Percentiles rank a stretch among this genome's conserved stretches.
These are phyloP conservation scores for Hylyphantes graminicola DNA, from an alignment of 1,140 invertebrate species.

Conservation along the genomic window DNA sequence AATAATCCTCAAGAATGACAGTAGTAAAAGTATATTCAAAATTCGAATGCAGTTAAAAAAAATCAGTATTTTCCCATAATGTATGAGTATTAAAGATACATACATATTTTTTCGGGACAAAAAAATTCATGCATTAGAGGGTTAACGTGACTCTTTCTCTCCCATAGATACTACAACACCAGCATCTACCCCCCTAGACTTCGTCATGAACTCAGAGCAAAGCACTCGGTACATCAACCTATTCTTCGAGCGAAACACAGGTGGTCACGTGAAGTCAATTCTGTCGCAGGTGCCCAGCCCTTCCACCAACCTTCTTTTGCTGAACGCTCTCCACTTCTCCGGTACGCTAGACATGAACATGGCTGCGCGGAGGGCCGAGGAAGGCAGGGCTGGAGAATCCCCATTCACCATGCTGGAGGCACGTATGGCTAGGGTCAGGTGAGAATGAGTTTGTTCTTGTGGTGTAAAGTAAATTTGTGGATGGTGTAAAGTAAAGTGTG, in stretches of 20 bases:
- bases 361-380: conserved; percentile 16
- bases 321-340: conserved; percentile 62
- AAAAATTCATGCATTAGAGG: too few species aligned
- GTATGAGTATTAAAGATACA: too few species aligned
- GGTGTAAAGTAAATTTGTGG: too few species aligned
- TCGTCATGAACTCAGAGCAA: conserved; percentile 62
- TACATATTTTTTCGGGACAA: too few species aligned
- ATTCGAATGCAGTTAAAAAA: too few species aligned
- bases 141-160: background rate
- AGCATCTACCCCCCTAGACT: conserved; percentile 64
- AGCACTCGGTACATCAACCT: conserved; percentile 66
- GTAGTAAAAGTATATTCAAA: too few species aligned
- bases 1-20: too few species aligned
- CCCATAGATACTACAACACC: conserved; percentile 63
- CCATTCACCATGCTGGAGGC: conserved; percentile 45
- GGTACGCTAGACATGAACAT: conserved; percentile 63
- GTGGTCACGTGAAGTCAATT: conserved; percentile 66
- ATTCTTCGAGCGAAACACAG: conserved; percentile 66
- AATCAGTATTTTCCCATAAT: too few species aligned
- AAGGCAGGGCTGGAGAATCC: background rate
- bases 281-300: conserved; percentile 60
- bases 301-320: conserved; percentile 58
- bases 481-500: too few species aligned
- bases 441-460: background rate
- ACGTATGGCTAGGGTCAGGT: conserved; percentile 49